phyloP scores from a whole-genome alignment of 2,888 invertebrate species.

The Polietes domitor region DNA sequence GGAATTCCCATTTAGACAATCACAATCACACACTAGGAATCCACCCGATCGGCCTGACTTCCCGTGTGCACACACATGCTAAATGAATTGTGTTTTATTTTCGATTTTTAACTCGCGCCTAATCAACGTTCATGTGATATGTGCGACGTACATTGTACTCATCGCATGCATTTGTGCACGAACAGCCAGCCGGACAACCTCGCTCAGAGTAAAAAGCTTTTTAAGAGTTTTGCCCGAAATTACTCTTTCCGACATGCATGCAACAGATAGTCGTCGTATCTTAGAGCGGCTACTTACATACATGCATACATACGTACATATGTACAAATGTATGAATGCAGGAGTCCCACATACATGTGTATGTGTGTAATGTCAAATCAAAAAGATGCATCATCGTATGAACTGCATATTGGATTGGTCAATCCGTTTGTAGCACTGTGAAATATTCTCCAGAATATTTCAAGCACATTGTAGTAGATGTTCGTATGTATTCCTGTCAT shows the following conservation, averaged over 20 bases:
- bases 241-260: not conserved
- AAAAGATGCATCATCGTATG: not conserved
- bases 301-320: no score
- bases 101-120: constrained; percentile 45
- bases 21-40: constrained; percentile 46
- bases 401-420: not conserved
- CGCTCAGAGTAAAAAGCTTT: no score
- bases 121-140: not conserved
- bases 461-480: no score
- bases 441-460: no score
- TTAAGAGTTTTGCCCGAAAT: not conserved
- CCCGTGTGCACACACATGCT: not conserved
- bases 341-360: not conserved
- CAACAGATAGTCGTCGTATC: not conserved
- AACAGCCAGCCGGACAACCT: no score
- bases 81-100: constrained; percentile 22
- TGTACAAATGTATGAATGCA: no score
- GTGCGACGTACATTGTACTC: no score
- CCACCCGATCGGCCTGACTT: not conserved
- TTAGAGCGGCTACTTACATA: not conserved
- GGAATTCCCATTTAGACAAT: constrained; percentile 43
- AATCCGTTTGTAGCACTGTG: not conserved
- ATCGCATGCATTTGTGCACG: no score
- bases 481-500: no score
- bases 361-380: not conserved